Base-by-base conservation (phyloP, 2,797 vertebrate species). In the Benthosema pterotum region DNA sequence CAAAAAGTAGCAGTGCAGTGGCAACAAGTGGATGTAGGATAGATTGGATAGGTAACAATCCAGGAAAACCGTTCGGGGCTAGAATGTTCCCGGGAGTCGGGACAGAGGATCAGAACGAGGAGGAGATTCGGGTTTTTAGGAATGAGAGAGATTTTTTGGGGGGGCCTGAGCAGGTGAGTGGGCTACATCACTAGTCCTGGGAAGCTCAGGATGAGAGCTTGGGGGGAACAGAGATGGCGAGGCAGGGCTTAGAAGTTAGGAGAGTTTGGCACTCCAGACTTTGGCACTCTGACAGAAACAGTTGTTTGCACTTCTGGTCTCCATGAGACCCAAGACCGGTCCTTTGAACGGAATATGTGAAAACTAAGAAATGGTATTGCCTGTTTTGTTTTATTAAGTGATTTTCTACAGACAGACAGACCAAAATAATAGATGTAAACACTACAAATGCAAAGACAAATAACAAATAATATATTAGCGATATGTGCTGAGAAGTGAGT, bases 31-130 rank as follows among this genome's bases (percentile, higher is more conserved):
- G 16, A 3, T 25, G 22, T 13, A 32, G 52, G 32, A 25, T 28
- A 7, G 13, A 42, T 38, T 11, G 18, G 54, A 18, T 43, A 18
- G 57, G 25, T 25, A 12, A 49, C 25, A 18, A 52, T 46, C 61
- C 52, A 74, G 55, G 43, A 70, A 69, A 49, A 77, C 32, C 8
- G 8, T 38, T 38, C 7, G 72, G 71, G 65, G 58, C 72, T 72
- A 4, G 57, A 70, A 72, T 60, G 78, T 85, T 83, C 63, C 70
- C 56, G 78, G 64, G 78, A 81, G 74, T 70, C 54, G 76, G 64
- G 78, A 81, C 76, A 74, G 82, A 42, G 80, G 86, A 89, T 87
- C 82, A 89, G 80, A 75, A 79, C 65, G n/a, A n/a, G 28, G 72
- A 71, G 71, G 78, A 79, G 65, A 70, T 67, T 71, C 71, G 82